Evolutionary conservation across 2,888 invertebrate genomes (phyloP), one percentile per base, ranked within the genome.

Genomic region (Drosophila demipolita): DNA sequence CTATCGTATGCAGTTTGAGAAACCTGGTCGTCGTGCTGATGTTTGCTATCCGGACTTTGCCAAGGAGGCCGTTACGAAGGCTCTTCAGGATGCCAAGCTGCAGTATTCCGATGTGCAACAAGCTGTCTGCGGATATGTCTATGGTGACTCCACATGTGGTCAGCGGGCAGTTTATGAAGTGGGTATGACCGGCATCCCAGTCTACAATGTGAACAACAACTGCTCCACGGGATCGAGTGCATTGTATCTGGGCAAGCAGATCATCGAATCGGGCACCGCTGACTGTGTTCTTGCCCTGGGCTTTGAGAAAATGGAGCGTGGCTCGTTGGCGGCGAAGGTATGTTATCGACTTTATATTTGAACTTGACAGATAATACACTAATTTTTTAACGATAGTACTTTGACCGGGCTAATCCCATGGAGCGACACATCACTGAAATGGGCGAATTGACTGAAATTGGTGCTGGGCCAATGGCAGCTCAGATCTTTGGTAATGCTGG

Each of bases 161-260:
- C 99, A 99, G 94, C 95, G 99, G 78, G 98, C 98, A 0, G 93
- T 99, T 9, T 99, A 99, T 93, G 97, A 97, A 92, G 94, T 99
- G 49, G 99, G 99, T 66, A 96, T 99, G 96, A 98, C 97, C 38
- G 99, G 99, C 49, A 98, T 99, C 78, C 99, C 99, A 6, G 96
- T 99, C 80, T 98, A 97, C 94, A 99, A 99, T 93, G 99, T 99
- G 17, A 99, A 99, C 94, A 99, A 99, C 92, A 99, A 99, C 91
- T 99, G 99, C 92, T 97, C 99, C 0, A 99, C 99, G 1, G 99
- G 99, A 35, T 97, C 99, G 0, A 97, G 97, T 63, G 99, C 99
- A 1, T 93, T 99, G 5, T 95, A 96, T 91, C 94, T 99, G 90
- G 98, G 96, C 0, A 98, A 98, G 92, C 98, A 99, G 93, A 95